Evolutionary conservation across 2,888 invertebrate species (phyloP), one percentile per base, ranked within the genome.

Genomic region (Dynastes maya): DNA sequence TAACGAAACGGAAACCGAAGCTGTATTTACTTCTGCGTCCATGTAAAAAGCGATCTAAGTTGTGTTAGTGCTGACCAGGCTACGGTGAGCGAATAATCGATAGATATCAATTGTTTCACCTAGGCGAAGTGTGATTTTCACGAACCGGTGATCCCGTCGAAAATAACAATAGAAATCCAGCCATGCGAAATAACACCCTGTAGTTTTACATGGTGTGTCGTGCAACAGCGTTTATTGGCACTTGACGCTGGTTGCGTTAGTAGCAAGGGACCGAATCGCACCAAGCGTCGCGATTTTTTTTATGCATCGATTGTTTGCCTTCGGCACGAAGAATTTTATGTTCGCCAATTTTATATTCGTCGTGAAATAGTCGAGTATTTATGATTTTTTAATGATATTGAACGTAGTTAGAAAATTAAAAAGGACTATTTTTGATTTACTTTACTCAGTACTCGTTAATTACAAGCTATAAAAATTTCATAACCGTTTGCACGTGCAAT

Each of bases 161-260:
- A 81, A 81, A 82, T 84, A 84, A 84, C 84, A 84, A 84, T 82
- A 82, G 83, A 80, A 76, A 82, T 63, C 78, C 83, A 82, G 82
- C 82, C 83, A 82, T 81, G 83, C 83, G 83, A 82, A 76, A 80
- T 84, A 83, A 83, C 82, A 79, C 82, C 82, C 80, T 78, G 81
- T 80, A 82, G 81, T 82, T 82, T 80, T 80, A 80, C 80, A 82
- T 79, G 80, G 79, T 82, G 80, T 80, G 80, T 81, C 78, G 79
- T 81, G 81, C 79, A 81, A 80, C 81, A 77, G 78, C 82, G 82
- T 80, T 82, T 82, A 82, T 82, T 82, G 81, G 80, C 82, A 82
- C 82, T 82, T 82, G 80, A 82, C 78, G 82, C 80, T 72, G 79
- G 76, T 77, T 78, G 74, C 78, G 80, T 80, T 80, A 67, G 67